Base-by-base conservation (phyloP, 2,797 vertebrate species). In the Anabas testudineus region DNA sequence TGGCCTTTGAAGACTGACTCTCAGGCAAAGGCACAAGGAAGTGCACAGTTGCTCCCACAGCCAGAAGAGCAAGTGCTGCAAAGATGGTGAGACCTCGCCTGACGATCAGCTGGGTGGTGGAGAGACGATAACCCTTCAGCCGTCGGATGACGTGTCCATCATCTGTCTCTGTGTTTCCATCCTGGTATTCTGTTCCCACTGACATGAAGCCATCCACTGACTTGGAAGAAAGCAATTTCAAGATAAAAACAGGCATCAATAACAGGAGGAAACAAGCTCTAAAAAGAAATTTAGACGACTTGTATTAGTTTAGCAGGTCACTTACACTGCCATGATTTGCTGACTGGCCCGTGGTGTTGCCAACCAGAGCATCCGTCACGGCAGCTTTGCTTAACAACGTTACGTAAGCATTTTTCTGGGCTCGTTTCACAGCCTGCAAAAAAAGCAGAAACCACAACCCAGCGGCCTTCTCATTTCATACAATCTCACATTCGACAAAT, bases 41-140 rank as follows among this genome's bases (percentile, higher is more conserved):
- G 76, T 93, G 91, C 47, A 95, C 65, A 22, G 88, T 65, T 5
- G 93, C 30, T 21, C 97, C 96, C 8, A 69, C 81, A 18, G 89
- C 68, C 24, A 98, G 88, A 12, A 95, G 70, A 19, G 74, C 14
- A 0, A 94, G 0, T 0, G 93, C 91, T 0, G 65, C 24, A 1
- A 90, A 82, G 26, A 92, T 22, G 3, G 85, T 90, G 54, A 94
- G 81, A 14, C 91, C 92, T 0, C 94, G 88, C 12, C 85, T 88
- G 65, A 94, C 0, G 18, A 95, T 18, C 78, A 98, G 77, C 53
- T 95, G 92, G 8, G 75, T 88, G 26, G 78, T 80, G 0, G 83
- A 75, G 59, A 93, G 84, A 8, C 26, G 26, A 0, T 67, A 51
- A 2, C 3, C 24, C 41, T 71, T 72, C 46, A 16, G 15, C 34